Conservation (phyloP, 2,113 vertebrate genomes). For the Turdus rufiventris region DNA sequence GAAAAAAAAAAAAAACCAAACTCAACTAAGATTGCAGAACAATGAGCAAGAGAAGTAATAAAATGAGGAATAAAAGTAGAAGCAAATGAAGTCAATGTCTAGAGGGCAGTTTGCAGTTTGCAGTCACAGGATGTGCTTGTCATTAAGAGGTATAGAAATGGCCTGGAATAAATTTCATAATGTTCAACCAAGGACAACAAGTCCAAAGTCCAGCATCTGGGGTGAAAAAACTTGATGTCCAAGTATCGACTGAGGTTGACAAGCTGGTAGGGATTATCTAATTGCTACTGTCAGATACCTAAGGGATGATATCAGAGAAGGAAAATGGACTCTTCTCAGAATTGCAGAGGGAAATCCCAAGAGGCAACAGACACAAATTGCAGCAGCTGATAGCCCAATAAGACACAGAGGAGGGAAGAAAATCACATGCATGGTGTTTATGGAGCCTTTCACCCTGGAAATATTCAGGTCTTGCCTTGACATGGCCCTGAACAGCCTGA, state of each 20-base stretch:
- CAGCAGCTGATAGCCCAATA: background rate
- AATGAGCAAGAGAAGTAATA: background rate
- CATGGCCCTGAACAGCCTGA: background rate
- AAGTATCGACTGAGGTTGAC: background rate
- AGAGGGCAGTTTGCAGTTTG: background rate
- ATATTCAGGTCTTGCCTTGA: background rate
- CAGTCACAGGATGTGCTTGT: background rate
- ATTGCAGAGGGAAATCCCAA: background rate
- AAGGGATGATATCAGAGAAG: background rate
- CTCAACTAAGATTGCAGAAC: background rate
- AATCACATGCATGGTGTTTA: background rate
- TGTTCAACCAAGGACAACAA: background rate
- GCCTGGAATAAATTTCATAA: background rate
- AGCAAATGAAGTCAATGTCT: background rate
- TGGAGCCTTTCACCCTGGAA: background rate
- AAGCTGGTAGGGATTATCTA: background rate
- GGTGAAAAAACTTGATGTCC: background rate
- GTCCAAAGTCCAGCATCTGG: background rate
- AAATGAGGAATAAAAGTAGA: background rate
- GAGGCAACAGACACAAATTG: background rate
- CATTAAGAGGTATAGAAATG: background rate
- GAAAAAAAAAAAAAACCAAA: background rate
- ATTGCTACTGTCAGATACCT: background rate
- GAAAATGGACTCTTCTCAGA: background rate
- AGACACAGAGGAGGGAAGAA: background rate